A percentile compares a stretch with the other conserved stretches of the same genome.
Conservation (phyloP, 1,140 invertebrate species). For the Mizuhopecten yessoensis region DNA sequence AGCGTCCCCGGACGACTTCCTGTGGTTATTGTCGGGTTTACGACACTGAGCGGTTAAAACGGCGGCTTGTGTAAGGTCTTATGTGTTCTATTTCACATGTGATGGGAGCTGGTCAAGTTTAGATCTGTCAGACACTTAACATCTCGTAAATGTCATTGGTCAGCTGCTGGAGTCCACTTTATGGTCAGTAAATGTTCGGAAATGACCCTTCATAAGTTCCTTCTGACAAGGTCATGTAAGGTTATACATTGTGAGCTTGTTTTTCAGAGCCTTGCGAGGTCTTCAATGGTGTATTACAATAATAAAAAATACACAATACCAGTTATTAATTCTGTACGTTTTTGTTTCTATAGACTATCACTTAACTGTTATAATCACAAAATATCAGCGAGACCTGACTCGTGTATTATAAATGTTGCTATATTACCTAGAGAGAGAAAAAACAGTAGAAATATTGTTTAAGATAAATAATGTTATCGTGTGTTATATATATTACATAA, state of each 20-base stretch:
- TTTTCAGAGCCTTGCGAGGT: neutral
- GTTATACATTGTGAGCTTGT: neutral
- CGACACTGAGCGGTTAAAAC: neutral
- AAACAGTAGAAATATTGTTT: too few relatives aligned
- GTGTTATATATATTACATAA: too few relatives aligned
- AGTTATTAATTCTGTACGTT: neutral
- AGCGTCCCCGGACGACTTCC: neutral
- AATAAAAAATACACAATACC: neutral
- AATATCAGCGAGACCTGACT: too few relatives aligned
- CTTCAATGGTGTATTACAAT: neutral
- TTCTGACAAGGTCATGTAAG: constrained; percentile 23
- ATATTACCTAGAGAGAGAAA: too few relatives aligned
- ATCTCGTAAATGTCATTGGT: neutral
- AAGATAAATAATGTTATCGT: too few relatives aligned
- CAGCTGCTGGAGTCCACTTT: constrained; percentile 27
- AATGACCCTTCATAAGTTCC: neutral
- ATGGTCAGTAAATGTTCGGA: neutral
- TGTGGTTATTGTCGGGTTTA: neutral
- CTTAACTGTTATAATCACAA: too few relatives aligned
- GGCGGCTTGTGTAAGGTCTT: neutral
- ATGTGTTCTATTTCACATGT: neutral
- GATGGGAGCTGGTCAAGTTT: neutral
- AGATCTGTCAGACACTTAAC: neutral
- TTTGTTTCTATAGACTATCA: too few relatives aligned
- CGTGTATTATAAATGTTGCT: too few relatives aligned